Base-by-base conservation (phyloP, 2,888 invertebrate genomes). In the Chaetogeoica ovagalla region DNA sequence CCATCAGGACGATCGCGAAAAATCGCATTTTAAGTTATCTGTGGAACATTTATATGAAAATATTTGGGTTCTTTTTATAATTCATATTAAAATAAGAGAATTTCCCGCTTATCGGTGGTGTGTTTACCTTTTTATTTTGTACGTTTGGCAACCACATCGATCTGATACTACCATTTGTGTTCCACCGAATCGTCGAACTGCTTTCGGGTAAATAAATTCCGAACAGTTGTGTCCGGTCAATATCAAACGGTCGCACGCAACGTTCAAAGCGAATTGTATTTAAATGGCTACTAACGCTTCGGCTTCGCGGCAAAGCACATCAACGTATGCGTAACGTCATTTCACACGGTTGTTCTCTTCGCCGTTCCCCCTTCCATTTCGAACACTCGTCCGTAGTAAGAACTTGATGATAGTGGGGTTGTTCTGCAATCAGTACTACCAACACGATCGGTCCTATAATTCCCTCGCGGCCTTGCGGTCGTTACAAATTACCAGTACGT, bases 361-460 rank as follows among this genome's bases (percentile, higher is more conserved):
- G 9, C 68, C 37, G 55, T 62, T 60, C 13, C 11, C 23, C 13
- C 17, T 30, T 4, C 30, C 30, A 4, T n/a, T n/a, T 48, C 19
- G 48, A 48, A 21, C 19, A 11, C 23, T 9, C 48, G 17, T 55
- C n/a, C 5, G 4, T 30, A 7, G 30, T 62, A 11, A 55, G 21
- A 21, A 75, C 23, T 66, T 75, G 66, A 66, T 75, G 66, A 66
- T 75, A 75, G 75, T 74, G 74, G 65, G 65, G 74, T 37, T 65
- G n/a, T 6, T 65, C 0, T n/a, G 0, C 8, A 37, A 37, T 17
- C 75, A 75, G 75, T 75, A 57, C n/a, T 5, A 17, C 75, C 75
- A 75, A 75, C 57, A 21, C 11, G 21, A 23, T 17, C 21, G 4
- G 13, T 43, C 15, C 5, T 3, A 57, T 37, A 57, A 21, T 37